Base-by-base conservation (phyloP, 2,888 invertebrate species). In the Tineola bisselliella region DNA sequence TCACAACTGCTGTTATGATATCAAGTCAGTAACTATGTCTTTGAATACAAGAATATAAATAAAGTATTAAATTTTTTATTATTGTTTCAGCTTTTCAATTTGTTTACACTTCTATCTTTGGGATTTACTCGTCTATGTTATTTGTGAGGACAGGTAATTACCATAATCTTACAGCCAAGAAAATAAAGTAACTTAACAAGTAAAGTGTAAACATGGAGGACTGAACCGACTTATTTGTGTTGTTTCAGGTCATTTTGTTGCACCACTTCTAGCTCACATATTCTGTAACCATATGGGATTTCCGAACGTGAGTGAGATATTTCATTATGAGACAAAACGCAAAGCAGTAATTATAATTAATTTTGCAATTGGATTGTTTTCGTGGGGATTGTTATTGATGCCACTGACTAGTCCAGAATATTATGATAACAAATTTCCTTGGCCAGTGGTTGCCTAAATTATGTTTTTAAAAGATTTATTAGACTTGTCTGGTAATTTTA, bases 211-310 rank as follows among this genome's bases (percentile, higher is more conserved):
- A n/a, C n/a, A n/a, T n/a, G n/a, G n/a, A n/a, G n/a, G n/a, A n/a
- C 25, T 25, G 25, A 25, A 15, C 52, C 5, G 8, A 43, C 43
- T 43, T 43, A n/a, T n/a, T 4, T 8, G 43, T 43, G 8, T 8
- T 13, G 43, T 58, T 33, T 33, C 84, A 91, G 96, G 97, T 43
- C 97, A 98, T 77, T 91, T 98, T 68, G 87, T 92, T 15, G 95
- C 97, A 0, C 94, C 96, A 2, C 91, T 97, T 67, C 79, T 96
- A 13, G 96, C 93, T 1, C 98, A 98, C 78, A 93, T 95, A 33
- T 97, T 97, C 78, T 98, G 98, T 81, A 98, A 98, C 79, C 94
- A 96, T 79, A 97, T 98, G 96, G 98, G 98, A 8, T 93, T 98
- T 72, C 98, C 98, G 0, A 94, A 97, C 76, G 88, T 98, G 65